Evolutionary conservation across 2,888 invertebrate genomes (phyloP).

Genomic region (Copidosoma aretas): DNA sequence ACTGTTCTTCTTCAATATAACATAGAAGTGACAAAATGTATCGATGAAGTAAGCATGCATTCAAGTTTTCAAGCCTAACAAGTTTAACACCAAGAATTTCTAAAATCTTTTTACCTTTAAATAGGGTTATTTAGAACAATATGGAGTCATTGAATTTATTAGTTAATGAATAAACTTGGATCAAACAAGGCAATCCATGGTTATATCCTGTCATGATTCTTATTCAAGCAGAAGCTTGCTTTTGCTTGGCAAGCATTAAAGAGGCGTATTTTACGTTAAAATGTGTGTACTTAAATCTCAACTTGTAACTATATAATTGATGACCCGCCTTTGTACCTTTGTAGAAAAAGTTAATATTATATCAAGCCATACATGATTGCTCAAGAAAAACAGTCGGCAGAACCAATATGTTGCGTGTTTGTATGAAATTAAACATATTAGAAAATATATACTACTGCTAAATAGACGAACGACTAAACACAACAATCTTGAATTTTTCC

Average conservation of each 20-base stretch:
- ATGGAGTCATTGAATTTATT: conserved; percentile 11
- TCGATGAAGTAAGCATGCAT: neutral
- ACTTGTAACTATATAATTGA: conserved; percentile 31
- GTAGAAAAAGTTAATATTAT: conserved; percentile 51
- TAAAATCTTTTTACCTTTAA: too few relatives aligned
- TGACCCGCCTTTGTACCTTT: conserved; percentile 54
- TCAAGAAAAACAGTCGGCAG: conserved; percentile 49
- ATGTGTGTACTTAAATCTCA: conserved; percentile 36
- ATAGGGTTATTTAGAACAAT: neutral
- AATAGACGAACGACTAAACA: conserved; percentile 45
- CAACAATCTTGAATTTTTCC: neutral
- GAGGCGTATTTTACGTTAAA: conserved; percentile 36
- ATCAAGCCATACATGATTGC: conserved; percentile 49
- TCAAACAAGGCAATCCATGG: too few relatives aligned
- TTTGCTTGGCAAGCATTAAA: conserved; percentile 19
- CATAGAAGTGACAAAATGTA: too few relatives aligned
- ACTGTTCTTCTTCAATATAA: too few relatives aligned
- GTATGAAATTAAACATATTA: conserved; percentile 55
- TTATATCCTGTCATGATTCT: too few relatives aligned
- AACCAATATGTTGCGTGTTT: conserved; percentile 59
- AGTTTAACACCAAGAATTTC: conserved; percentile 9
- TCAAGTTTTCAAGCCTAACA: neutral
- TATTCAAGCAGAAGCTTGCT: conserved; percentile 17
- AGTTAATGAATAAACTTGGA: too few relatives aligned
- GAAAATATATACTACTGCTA: conserved; percentile 53